These are phyloP conservation scores for Struthidea cinerea DNA, from an alignment of 2,113 vertebrate genomes.

Conservation along the genomic window DNA sequence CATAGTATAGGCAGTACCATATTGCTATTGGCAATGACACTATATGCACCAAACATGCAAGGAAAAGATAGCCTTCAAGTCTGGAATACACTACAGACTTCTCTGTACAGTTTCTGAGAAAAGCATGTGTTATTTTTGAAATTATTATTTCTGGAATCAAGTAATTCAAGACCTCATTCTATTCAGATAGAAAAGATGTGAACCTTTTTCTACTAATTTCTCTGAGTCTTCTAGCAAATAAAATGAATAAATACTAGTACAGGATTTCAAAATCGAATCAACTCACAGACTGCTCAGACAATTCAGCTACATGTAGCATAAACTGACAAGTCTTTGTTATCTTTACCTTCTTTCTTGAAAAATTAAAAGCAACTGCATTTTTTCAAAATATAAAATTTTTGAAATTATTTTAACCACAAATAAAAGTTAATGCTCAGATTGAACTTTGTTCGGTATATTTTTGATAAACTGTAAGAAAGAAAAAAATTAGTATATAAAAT, in stretches of 20 bases:
- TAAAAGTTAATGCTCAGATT: neutral
- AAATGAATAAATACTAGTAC: neutral
- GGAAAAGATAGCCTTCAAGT: neutral
- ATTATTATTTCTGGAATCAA: neutral
- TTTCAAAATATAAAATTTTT: neutral
- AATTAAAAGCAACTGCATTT: neutral
- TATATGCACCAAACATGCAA: neutral
- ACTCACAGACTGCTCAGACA: neutral
- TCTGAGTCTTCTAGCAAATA: neutral
- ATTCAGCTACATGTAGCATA: neutral
- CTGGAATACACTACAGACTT: neutral
- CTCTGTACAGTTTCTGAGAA: neutral
- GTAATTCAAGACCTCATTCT: neutral
- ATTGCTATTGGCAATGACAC: neutral
- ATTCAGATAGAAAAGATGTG: neutral
- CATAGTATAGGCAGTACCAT: neutral
- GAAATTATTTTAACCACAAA: neutral
- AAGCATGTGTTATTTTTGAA: fast-evolving
- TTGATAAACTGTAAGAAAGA: neutral
- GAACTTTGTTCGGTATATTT: neutral
- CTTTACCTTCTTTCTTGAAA: neutral
- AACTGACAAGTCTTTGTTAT: neutral
- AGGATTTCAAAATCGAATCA: neutral
- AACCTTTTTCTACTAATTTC: neutral
- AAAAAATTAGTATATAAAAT: neutral